Base-by-base conservation (phyloP, 2,797 vertebrate genomes). In the Eulemur mongoz region DNA sequence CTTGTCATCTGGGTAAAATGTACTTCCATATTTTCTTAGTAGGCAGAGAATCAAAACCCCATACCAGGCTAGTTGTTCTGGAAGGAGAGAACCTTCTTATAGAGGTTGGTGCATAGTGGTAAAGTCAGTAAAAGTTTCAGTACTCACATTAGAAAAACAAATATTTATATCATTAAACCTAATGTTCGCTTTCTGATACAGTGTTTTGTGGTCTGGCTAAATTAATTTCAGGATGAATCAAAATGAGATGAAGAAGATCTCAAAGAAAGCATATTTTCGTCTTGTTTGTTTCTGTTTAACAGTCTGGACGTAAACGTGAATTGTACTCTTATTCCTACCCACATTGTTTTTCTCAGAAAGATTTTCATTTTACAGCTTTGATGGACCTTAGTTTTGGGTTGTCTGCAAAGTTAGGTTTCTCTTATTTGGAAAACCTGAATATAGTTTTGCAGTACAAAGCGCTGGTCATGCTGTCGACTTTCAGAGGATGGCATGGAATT, bases 401-500 rank as follows among this genome's bases (percentile, higher is more conserved):
- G 17, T 73, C 9, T 63, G 0, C 27, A n/a, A 79, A 92, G 25
- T 92, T 20, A 65, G 20, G 35, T 30, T 93, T 79, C 32, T 95
- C 57, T 93, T 35, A 45, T 57, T 90, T 92, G 76, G 90, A 80
- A 94, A 97, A 81, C 61, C 9, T 91, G 83, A 90, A 45, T 61
- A 52, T 50, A 65, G 8, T 48, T 38, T 40, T 85, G 32, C 20
- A 86, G 20, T 45, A 50, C 87, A 87, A 76, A 95, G 72, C 25
- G 73, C 63, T 73, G 80, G 52, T 72, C 96, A 43, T 59, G 6
- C 67, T 94, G 72, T 70, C 57, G 50, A 95, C 69, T 82, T 97
- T 84, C 70, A 76, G 63, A 93, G 95, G 83, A 91, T 0, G 6
- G 45, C 94, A 96, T 0, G 1, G 85, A 97, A 83, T 92, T 98